A percentile compares a stretch with the other conserved stretches of the same genome.
phyloP scores from a whole-genome alignment of 2,888 invertebrate genomes.

The Sminthurides aquaticus region DNA sequence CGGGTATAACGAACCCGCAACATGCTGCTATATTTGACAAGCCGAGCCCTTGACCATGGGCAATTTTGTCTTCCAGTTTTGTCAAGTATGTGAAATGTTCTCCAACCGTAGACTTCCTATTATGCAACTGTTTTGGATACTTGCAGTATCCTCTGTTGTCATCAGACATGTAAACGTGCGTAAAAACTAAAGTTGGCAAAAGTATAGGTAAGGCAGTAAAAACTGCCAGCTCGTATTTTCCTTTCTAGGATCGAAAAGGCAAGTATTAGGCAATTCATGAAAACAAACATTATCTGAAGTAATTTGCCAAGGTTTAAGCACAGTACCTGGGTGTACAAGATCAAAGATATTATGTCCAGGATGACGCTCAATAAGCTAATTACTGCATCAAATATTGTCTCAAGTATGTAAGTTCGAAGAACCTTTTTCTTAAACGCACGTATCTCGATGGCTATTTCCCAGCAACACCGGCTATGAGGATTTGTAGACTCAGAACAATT shows the following conservation, averaged over 20 bases:
- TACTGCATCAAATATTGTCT: conserved; percentile 33
- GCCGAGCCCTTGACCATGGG: background rate
- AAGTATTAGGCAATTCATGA: conserved; percentile 7
- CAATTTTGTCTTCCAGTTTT: background rate
- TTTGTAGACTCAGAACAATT: too few species aligned
- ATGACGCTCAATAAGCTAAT: conserved; percentile 31
- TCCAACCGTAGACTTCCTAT: background rate
- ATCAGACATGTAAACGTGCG: conserved; percentile 37
- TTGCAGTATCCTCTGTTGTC: conserved; percentile 26
- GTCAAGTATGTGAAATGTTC: background rate
- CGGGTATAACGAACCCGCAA: too few species aligned
- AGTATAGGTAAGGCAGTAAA: conserved; percentile 34
- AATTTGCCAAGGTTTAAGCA: too few species aligned
- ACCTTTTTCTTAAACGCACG: conserved; percentile 27
- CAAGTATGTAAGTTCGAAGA: conserved; percentile 26
- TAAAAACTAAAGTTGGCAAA: conserved; percentile 38
- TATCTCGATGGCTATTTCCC: conserved; percentile 29
- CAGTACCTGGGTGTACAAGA: conserved; percentile 29
- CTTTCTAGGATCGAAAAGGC: conserved; percentile 16
- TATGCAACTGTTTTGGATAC: background rate
- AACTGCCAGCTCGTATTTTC: conserved; percentile 26
- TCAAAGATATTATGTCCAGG: conserved; percentile 30
- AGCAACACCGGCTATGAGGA: too few species aligned
- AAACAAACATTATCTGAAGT: too few species aligned
- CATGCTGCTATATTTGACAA: background rate